A percentile compares a stretch with the other conserved stretches of the same genome.
phyloP scores from a whole-genome alignment of 2,888 invertebrate genomes.

The Parnassius smintheus region DNA sequence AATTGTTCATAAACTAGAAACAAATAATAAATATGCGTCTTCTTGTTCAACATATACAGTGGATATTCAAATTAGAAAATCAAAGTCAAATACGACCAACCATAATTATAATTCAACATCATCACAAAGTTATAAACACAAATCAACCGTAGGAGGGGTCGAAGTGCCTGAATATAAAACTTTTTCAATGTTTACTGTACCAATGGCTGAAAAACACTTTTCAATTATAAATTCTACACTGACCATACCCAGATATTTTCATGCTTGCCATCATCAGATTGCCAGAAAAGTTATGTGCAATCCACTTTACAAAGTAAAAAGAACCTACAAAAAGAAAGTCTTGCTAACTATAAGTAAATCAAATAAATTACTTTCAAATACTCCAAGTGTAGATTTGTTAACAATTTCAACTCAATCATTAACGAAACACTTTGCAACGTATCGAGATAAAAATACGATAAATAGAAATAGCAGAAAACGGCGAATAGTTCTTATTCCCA shows the following conservation, averaged over 20 bases:
- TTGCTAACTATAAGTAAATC: conserved; percentile 38
- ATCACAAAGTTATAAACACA: conserved; percentile 8
- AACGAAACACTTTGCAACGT: conserved; percentile 44
- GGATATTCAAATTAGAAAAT: conserved; percentile 44
- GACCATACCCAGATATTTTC: conserved; percentile 58
- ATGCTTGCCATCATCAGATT: conserved; percentile 30
- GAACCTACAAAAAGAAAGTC: conserved; percentile 39
- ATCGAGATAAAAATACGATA: conserved; percentile 32
- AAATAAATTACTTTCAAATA: conserved; percentile 36
- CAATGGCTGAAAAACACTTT: conserved; percentile 44
- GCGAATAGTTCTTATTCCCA: conserved; percentile 41
- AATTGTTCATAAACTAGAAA: conserved; percentile 46
- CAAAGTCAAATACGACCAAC: conserved; percentile 38
- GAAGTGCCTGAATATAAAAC: conserved; percentile 31
- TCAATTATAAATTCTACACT: conserved; percentile 58
- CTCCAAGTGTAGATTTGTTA: conserved; percentile 50
- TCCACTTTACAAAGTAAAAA: conserved; percentile 36
- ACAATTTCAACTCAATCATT: conserved; percentile 52
- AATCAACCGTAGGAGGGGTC: conserved; percentile 18
- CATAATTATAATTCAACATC: conserved; percentile 33
- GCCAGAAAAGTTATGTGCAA: conserved; percentile 30
- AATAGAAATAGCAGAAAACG: conserved; percentile 29
- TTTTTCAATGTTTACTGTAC: conserved; percentile 44
- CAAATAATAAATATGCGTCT: conserved; percentile 34
- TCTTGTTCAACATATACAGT: conserved; percentile 55